Percentiles rank a stretch among this genome's conserved stretches.
Conservation (phyloP, 1,140 invertebrate species). For the Drosophila kikkawai region DNA sequence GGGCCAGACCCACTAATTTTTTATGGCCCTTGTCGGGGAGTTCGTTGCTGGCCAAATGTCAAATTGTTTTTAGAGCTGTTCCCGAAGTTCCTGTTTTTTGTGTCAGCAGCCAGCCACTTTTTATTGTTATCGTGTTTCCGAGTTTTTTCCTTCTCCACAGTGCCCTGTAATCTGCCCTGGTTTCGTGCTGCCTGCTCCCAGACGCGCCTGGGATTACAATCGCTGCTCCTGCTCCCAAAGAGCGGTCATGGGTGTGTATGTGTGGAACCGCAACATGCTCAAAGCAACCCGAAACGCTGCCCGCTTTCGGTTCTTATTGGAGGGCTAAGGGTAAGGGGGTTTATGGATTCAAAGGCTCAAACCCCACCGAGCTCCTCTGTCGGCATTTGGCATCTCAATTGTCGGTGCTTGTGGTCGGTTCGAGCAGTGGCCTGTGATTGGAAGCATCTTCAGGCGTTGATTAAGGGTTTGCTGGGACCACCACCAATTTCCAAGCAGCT, state of each 20-base stretch:
- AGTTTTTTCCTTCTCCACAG: constrained; percentile 32
- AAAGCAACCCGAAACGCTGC: constrained; percentile 62
- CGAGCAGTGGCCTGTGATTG: constrained; percentile 34
- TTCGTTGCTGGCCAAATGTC: constrained; percentile 75
- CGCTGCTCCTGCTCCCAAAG: constrained; percentile 8
- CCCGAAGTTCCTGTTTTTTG: constrained; percentile 48
- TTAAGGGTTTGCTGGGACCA: constrained; percentile 13
- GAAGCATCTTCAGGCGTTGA: constrained; percentile 34
- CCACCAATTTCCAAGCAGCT: constrained; percentile 5
- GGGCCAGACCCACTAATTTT: constrained; percentile 77
- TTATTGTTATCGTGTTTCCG: constrained; percentile 70
- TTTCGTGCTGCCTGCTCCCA: constrained; percentile 45
- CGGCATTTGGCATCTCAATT: constrained; percentile 62
- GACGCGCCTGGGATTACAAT: constrained; percentile 71
- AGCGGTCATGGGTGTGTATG: constrained; percentile 19
- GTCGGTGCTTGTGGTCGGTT: constrained; percentile 64
- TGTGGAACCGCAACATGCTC: constrained; percentile 67
- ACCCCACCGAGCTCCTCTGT: constrained; percentile 8
- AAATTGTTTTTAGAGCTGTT: constrained; percentile 80
- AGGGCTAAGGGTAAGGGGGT: background rate
- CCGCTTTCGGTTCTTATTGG: constrained; percentile 48
- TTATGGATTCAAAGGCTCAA: constrained; percentile 7
- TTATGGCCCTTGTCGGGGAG: constrained; percentile 60
- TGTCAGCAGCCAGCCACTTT: constrained; percentile 59
- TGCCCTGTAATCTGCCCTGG: constrained; percentile 61